Evolutionary conservation across 2,113 vertebrate genomes (phyloP).

Genomic region (Oncorhynchus kisutch): DNA sequence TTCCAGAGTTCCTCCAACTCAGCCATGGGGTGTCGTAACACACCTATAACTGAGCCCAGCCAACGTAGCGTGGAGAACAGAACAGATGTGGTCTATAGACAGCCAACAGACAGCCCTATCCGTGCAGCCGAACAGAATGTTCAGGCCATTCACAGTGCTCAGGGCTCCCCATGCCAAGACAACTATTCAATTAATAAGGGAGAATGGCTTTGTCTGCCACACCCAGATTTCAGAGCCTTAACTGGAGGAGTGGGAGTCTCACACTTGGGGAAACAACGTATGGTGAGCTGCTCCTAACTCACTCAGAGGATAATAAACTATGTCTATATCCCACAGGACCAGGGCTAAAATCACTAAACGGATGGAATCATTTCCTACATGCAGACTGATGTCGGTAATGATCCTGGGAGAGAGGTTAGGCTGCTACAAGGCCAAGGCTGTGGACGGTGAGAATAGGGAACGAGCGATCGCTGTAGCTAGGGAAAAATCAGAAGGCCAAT

Average conservation of each 20-base stretch:
- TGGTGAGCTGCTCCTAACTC: neutral
- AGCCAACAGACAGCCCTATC: neutral
- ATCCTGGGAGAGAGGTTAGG: neutral
- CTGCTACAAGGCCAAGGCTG: neutral
- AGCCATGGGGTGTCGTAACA: neutral
- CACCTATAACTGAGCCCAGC: neutral
- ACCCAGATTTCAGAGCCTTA: constrained; percentile 22
- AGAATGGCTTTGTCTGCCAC: constrained; percentile 4
- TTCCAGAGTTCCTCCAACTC: neutral
- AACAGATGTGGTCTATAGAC: neutral
- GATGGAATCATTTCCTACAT: no score
- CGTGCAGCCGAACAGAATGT: constrained; percentile 13
- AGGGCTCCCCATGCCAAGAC: constrained; percentile 15
- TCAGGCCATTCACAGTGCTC: constrained; percentile 12
- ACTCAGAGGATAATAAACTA: neutral
- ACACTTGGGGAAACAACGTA: neutral
- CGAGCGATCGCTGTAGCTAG: no score
- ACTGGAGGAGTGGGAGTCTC: constrained; percentile 5
- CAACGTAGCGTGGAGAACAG: neutral
- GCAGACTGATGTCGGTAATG: neutral
- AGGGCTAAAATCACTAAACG: neutral
- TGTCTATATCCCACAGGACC: neutral
- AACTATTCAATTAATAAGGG: constrained; percentile 22
- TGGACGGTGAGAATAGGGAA: neutral
- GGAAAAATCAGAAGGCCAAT: no score